A percentile compares a stretch with the other conserved stretches of the same genome.
Evolutionary conservation across 2,113 vertebrate species (phyloP).

Genomic region (Labeo rohita): DNA sequence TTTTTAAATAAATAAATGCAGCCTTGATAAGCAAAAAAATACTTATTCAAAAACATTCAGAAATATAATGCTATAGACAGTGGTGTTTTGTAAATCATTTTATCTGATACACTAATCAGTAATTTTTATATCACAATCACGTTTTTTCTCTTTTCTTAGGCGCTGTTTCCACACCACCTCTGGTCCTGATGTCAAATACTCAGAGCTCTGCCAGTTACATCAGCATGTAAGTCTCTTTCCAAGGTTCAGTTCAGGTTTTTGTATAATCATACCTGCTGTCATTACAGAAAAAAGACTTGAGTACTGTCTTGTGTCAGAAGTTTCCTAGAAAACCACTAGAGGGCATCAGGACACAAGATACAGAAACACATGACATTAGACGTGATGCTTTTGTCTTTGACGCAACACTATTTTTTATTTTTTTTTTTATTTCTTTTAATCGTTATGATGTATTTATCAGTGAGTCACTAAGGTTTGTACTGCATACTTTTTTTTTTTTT

Average conservation of each 20-base stretch:
- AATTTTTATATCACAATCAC: neutral
- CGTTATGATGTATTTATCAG: too few relatives aligned
- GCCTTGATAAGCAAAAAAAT: too few relatives aligned
- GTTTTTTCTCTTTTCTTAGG: neutral
- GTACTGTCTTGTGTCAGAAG: neutral
- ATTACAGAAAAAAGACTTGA: neutral
- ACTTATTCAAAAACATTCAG: too few relatives aligned
- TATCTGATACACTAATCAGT: neutral
- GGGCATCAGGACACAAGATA: conserved; percentile 1
- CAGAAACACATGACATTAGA: neutral
- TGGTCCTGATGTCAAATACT: neutral
- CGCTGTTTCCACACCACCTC: neutral
- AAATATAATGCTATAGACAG: neutral
- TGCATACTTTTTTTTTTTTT: too few relatives aligned
- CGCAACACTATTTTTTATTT: too few relatives aligned
- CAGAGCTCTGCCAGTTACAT: neutral
- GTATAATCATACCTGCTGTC: neutral
- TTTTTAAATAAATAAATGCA: too few relatives aligned
- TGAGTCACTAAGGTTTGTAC: too few relatives aligned
- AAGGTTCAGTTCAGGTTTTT: neutral
- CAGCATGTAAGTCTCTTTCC: conserved; percentile 1
- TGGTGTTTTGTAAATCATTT: neutral
- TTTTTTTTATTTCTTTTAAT: too few relatives aligned
- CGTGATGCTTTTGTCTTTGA: too few relatives aligned
- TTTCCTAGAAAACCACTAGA: conserved; percentile 4